A percentile compares a stretch with the other conserved stretches of the same genome.
Conservation (phyloP, 2,113 vertebrate genomes). For the Hyaena hyaena region DNA sequence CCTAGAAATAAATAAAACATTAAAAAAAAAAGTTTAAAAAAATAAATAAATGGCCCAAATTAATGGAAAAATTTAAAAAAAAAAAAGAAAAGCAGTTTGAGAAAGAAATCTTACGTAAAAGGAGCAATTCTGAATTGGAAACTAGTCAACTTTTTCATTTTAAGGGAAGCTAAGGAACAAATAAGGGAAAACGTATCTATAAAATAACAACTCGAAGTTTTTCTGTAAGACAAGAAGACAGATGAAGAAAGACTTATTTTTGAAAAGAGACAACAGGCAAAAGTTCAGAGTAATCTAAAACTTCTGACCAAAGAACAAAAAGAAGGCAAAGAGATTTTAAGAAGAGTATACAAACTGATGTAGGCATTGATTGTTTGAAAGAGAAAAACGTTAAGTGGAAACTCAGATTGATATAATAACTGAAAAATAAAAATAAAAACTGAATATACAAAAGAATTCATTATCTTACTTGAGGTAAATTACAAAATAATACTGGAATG, state of each 20-base stretch:
- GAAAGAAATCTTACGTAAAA: conserved; percentile 79
- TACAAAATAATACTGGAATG: neutral
- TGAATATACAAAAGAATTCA: neutral
- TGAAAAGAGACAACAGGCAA: conserved; percentile 85
- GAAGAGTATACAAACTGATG: neutral
- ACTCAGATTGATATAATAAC: neutral
- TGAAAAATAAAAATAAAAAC: conserved; percentile 37
- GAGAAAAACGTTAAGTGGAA: neutral
- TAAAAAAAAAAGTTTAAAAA: too few species aligned
- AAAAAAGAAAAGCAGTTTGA: conserved; percentile 12
- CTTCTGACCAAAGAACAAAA: neutral
- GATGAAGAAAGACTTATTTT: conserved; percentile 89
- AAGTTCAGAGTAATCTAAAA: conserved; percentile 82
- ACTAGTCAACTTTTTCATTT: conserved; percentile 88
- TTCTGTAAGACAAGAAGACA: conserved; percentile 89
- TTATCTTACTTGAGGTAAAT: neutral
- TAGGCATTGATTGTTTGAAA: neutral
- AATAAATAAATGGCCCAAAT: too few species aligned
- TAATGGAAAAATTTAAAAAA: too few species aligned
- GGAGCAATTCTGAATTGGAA: conserved; percentile 83
- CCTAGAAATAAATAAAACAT: too few species aligned
- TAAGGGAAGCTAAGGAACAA: conserved; percentile 88
- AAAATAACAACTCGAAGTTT: conserved; percentile 89
- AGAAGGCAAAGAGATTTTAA: neutral
- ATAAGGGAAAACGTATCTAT: conserved; percentile 86